Evolutionary conservation across 2,113 vertebrate genomes (phyloP).

Genomic region (Geococcyx californianus): DNA sequence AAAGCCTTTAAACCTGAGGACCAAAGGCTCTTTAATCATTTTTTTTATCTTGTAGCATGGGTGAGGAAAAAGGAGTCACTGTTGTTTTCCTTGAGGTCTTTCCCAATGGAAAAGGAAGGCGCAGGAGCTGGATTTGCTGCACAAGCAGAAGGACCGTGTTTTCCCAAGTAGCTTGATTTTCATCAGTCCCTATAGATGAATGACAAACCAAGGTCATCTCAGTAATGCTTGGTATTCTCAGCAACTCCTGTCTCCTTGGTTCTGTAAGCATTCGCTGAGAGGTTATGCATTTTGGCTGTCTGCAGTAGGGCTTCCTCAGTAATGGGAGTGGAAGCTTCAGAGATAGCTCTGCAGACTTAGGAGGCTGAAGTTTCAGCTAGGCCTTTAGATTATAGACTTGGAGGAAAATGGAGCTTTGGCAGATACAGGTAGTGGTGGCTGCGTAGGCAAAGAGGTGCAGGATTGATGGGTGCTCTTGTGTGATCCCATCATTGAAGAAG

Average conservation of each 20-base stretch:
- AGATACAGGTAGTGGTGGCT: not conserved
- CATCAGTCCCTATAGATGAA: not conserved
- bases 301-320: not conserved
- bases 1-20: constrained; percentile 3
- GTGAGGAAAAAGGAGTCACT: not conserved
- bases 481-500: not conserved
- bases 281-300: not conserved
- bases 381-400: not conserved
- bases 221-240: not conserved
- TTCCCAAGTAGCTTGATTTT: not conserved
- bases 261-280: not conserved
- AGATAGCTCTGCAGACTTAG: not conserved
- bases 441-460: not conserved
- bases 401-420: not conserved
- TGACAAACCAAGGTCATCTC: not conserved
- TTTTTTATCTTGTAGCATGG: not conserved
- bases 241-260: not conserved
- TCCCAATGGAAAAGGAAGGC: not conserved
- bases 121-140: not conserved
- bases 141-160: not conserved
- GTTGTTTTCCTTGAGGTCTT: not conserved
- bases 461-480: not conserved
- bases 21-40: not conserved
- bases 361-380: not conserved
- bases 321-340: not conserved